A percentile compares a stretch with the other conserved stretches of the same genome.
phyloP scores from a whole-genome alignment of 1,140 invertebrate genomes.

The Ephestia elutella region DNA sequence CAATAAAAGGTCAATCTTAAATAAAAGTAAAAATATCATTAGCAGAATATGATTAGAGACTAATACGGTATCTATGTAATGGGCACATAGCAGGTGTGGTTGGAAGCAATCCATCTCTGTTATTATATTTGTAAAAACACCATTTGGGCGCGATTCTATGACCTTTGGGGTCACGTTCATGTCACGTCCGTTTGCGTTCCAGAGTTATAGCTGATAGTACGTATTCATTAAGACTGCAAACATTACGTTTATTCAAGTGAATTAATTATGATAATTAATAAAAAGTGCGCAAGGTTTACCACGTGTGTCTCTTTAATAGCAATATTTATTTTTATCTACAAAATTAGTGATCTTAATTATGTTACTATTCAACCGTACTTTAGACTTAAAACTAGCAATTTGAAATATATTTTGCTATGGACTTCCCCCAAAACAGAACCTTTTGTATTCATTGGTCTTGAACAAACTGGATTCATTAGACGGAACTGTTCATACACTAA shows the following conservation, averaged over 20 bases:
- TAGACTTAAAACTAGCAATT: neutral
- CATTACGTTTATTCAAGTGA: neutral
- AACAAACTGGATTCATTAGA: slow-evolving; percentile 35
- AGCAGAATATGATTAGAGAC: too few species aligned
- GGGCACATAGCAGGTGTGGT: too few species aligned
- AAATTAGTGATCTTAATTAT: neutral
- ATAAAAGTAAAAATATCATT: too few species aligned
- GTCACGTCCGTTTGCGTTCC: too few species aligned
- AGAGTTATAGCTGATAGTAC: too few species aligned
- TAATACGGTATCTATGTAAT: too few species aligned
- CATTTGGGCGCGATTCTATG: too few species aligned
- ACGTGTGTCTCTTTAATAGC: neutral
- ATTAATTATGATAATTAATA: neutral
- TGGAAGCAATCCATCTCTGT: too few species aligned
- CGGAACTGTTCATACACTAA: slow-evolving; percentile 43
- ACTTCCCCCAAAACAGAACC: slow-evolving; percentile 39
- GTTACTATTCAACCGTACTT: neutral
- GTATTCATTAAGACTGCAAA: too few species aligned
- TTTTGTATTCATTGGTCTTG: slow-evolving; percentile 44
- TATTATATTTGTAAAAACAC: too few species aligned
- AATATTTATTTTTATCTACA: neutral
- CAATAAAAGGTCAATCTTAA: too few species aligned
- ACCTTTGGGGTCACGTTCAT: too few species aligned
- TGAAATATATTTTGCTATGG: slow-evolving; percentile 56
- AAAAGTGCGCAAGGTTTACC: neutral